Evolutionary conservation across 1,140 invertebrate genomes (phyloP), one percentile per base, ranked within the genome.

Genomic region (Campoletis sonorensis): DNA sequence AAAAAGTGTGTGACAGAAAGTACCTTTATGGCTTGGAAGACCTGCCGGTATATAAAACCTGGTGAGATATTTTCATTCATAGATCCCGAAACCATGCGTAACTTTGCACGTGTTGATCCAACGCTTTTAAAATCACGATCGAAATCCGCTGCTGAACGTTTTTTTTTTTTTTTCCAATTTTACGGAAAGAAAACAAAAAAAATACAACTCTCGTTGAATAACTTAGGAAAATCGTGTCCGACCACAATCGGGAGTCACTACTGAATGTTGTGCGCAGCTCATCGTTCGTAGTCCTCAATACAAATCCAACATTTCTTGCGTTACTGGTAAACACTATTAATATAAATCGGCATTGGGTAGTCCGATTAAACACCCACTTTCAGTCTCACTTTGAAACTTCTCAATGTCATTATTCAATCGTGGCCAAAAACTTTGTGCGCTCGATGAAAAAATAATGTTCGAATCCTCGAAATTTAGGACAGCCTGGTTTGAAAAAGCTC

Each of bases 1-100:
- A 81, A 79, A 68, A 82, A 84, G 79, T 85, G 86, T 84, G 85
- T 86, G 80, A 30, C 61, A 23, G 84, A 87, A 81, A 82, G 88
- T 89, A 90, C 89, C 88, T 90, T 90, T 90, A 91, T 89, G 90
- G 90, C 89, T 90, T 90, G 88, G 89, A 90, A 91, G 89, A 90
- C 89, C 88, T 87, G 89, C 86, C 86, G 85, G 83, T 87, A 82
- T 83, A 89, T 70, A 33, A 88, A 90, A 91, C 86, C 87, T 88
- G 85, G 58, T 86, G 85, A 89, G 86, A 89, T 90, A 90, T 90
- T 90, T 90, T 85, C 90, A 91, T 91, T 91, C 89, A 91, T 88
- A 88, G 89, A 85, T 87, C 85, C 40, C 84, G 85, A 85, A 89
- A 88, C 87, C 89, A 89, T 88, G 86, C 88, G 87, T 85, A 87